Base-by-base conservation (phyloP, 1,140 invertebrate genomes). In the Drosophila ironensis region DNA sequence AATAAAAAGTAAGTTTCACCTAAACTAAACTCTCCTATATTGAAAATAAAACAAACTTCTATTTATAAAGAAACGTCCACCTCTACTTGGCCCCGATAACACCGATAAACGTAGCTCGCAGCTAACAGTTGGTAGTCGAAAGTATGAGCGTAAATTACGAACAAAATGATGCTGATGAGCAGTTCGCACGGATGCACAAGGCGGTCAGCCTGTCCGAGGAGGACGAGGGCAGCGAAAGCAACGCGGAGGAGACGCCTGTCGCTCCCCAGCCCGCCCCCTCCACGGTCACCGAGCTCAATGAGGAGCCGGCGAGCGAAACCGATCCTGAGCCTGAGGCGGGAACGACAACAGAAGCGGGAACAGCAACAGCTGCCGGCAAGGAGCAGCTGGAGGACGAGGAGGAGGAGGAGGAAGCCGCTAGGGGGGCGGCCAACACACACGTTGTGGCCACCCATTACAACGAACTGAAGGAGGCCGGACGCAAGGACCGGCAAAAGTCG, bases 381-480 rank as follows among this genome's bases (percentile, higher is more conserved):
- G 6, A n/a, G 30, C 46, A 9, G 52, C 35, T 1, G 28, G 4
- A 4, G 14, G 11, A 11, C 2, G 71, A 44, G 6, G 24, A 37
- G 5, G 52, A 51, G 20, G 44, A 48, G 19, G 35, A 52, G 4
- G 42, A 22, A 11, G 14, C 44, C 7, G 33, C 40, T 12, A 53
- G 33, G 0, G 52, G 48, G 5, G 70, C 78, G n/a, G 88, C 75
- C 11, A 89, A 94, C 75, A 90, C 92, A 44, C 90, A 89, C 68
- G 91, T 96, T 9, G 95, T 97, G 8, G 96, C 96, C 4, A 92
- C 93, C 14, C 96, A 98, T 91, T 98, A 98, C 86, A 98, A 98
- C 91, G 91, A 93, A 27, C 82, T 97, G 2, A 92, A 95, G 90
- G 95, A 99, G 57, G 94, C 94, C 68, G 97, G 96, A 0, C 88